Evolutionary conservation across 2,113 vertebrate genomes (phyloP).

Genomic region (Haemorhous mexicanus): DNA sequence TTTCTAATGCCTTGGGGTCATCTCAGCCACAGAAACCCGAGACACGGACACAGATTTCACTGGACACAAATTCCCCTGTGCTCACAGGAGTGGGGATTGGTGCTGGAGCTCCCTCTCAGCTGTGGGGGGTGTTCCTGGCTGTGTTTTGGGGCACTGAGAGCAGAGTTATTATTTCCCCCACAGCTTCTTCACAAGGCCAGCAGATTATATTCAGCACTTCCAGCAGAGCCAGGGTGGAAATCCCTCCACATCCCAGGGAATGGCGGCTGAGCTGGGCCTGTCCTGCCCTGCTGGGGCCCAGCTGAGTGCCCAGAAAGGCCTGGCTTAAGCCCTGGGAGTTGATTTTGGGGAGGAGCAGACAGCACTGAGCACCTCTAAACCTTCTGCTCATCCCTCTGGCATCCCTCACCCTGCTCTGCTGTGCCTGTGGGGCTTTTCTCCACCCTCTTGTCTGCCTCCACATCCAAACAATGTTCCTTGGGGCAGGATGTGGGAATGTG

Average conservation of each 20-base stretch:
- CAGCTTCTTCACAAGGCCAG: accelerated
- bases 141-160: background rate
- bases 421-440: background rate
- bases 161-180: background rate
- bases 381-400: background rate
- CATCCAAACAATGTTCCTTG: accelerated
- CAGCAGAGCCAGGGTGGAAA: background rate
- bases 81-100: background rate
- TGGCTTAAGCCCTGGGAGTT: accelerated
- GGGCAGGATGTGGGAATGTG: background rate
- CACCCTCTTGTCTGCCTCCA: background rate
- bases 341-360: background rate
- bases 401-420: accelerated
- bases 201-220: background rate
- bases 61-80: background rate
- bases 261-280: background rate
- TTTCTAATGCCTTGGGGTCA: too few relatives aligned
- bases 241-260: background rate
- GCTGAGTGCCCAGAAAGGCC: background rate
- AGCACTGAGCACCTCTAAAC: accelerated
- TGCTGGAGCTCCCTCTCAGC: background rate
- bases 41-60: too few relatives aligned
- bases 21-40: too few relatives aligned
- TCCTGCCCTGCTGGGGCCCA: background rate
- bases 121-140: background rate